phyloP scores from a whole-genome alignment of 2,888 invertebrate genomes.

The Idaea dimidiata region DNA sequence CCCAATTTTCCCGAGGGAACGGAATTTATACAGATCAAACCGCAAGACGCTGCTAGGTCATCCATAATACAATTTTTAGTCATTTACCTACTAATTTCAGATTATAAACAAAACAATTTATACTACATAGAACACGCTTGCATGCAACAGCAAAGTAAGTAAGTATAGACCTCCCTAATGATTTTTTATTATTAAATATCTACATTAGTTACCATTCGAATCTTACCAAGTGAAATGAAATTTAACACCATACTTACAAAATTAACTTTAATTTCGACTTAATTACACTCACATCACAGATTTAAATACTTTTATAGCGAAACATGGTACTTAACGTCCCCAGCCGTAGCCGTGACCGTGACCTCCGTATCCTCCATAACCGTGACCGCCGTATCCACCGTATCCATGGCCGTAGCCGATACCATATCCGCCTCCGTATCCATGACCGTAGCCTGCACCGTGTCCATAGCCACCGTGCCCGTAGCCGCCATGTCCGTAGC shows the following conservation, averaged over 20 bases:
- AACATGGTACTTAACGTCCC: constrained; percentile 23
- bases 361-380: constrained; percentile 18
- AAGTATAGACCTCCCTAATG: too few relatives aligned
- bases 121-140: too few relatives aligned
- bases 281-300: constrained; percentile 28
- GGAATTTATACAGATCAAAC: too few relatives aligned
- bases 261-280: constrained; percentile 1
- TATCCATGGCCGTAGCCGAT: constrained; percentile 22
- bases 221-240: background rate
- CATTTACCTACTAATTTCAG: too few relatives aligned
- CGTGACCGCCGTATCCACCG: constrained; percentile 20
- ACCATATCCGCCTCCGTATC: constrained; percentile 22
- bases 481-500: constrained; percentile 19
- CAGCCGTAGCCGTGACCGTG: constrained; percentile 21
- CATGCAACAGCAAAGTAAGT: too few relatives aligned
- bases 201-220: too few relatives aligned
- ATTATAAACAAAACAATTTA: too few relatives aligned
- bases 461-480: constrained; percentile 8
- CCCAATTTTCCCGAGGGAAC: too few relatives aligned
- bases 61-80: too few relatives aligned
- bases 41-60: too few relatives aligned
- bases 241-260: background rate
- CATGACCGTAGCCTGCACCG: constrained; percentile 18
- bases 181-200: too few relatives aligned
- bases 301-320: constrained; percentile 26